phyloP scores from a whole-genome alignment of 2,888 invertebrate species.

The Cheiracanthium punctorium region DNA sequence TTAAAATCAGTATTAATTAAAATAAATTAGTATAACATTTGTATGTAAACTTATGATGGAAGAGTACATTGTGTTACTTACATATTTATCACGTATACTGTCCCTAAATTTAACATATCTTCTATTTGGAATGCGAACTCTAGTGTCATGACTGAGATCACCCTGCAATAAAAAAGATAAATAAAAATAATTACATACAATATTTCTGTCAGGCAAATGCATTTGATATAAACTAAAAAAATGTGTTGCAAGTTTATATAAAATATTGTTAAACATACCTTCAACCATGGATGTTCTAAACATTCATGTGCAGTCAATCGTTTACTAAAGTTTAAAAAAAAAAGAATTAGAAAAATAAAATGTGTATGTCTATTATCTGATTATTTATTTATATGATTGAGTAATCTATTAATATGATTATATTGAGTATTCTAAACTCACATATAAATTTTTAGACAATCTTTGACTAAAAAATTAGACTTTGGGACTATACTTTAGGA shows the following conservation, averaged over 20 bases:
- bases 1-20: no score
- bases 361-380: background rate
- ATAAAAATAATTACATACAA: no score
- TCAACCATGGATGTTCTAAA: constrained; percentile 94
- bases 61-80: no score
- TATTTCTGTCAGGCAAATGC: no score
- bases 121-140: constrained; percentile 86
- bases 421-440: no score
- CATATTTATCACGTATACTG: constrained; percentile 83
- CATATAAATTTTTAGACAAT: no score
- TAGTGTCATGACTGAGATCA: constrained; percentile 77
- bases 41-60: no score
- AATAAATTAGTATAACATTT: no score
- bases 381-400: background rate
- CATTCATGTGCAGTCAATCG: constrained; percentile 99
- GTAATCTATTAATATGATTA: no score
- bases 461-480: no score
- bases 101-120: constrained; percentile 92
- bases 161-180: constrained; percentile 39
- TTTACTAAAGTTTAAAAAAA: constrained; percentile 77
- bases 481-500: no score
- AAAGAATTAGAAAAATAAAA: constrained; percentile 1
- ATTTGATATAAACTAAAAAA: no score
- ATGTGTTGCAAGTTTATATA: background rate
- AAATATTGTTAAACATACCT: constrained; percentile 74